Evolutionary conservation across 1,140 invertebrate genomes (phyloP), one percentile per base, ranked within the genome.

Genomic region (Drosophila nikananu): DNA sequence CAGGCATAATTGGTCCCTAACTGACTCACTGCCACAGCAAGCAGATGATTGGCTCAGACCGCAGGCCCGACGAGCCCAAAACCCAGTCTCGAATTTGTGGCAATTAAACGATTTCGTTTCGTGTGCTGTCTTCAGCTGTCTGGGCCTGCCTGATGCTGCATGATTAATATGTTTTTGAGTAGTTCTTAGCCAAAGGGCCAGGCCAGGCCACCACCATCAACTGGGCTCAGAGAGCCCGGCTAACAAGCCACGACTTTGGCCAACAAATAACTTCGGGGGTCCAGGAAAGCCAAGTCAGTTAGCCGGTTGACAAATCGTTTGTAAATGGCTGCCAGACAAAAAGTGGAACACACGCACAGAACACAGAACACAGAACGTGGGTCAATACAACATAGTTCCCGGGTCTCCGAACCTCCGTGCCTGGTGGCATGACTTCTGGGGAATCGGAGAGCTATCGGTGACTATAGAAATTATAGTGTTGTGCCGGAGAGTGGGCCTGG

Each of bases 101-200:
- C 83, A 87, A 87, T 87, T 87, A 87, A 87, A 83, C 74, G 81
- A 89, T 87, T 87, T 74, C 76, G 61, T 67, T 80, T 80, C 72
- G 49, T 57, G 73, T 76, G 70, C 62, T 74, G 62, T 71, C 44
- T 63, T 75, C 74, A 57, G 68, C 58, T 61, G 77, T 81, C 67
- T 67, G 73, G 48, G 41, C 23, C 72, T 62, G 75, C 62, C 74
- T 66, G 81, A 63, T 61, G 63, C 74, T 65, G 54, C 77, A 79
- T 89, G 84, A 89, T 89, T 89, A 89, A 89, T 89, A 89, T 89
- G 84, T 89, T 89, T 89, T 89, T 89, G 84, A 89, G 84, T 89
- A 89, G 84, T 81, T 81, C 70, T 76, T 90, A 48, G 86, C 84
- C 83, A 83, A 76, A 76, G 63, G 84, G 84, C 48, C 48, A 27